A percentile compares a stretch with the other conserved stretches of the same genome.
These are phyloP conservation scores for Cydia strobilella DNA, from an alignment of 1,140 invertebrate genomes.

Conservation along the genomic window DNA sequence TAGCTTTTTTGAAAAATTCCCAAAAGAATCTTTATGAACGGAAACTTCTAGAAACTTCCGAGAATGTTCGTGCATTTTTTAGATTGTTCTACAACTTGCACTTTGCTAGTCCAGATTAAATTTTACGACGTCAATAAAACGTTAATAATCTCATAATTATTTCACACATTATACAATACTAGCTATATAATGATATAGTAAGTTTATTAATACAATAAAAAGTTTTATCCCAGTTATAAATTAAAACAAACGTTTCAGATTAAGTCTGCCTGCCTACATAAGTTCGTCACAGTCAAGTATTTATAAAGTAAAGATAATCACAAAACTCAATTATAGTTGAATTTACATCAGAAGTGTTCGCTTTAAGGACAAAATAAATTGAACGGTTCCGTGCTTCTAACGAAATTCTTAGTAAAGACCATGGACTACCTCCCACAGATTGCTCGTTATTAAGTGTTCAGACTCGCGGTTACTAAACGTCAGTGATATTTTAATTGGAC, in stretches of 20 bases:
- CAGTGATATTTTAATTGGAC: too few species aligned
- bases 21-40: too few species aligned
- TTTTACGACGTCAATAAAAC: too few species aligned
- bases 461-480: too few species aligned
- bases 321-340: constrained; percentile 29
- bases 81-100: too few species aligned
- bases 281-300: background rate
- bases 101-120: too few species aligned
- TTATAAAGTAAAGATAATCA: constrained; percentile 27
- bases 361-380: constrained; percentile 25
- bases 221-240: background rate
- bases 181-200: too few species aligned
- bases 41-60: too few species aligned
- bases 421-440: background rate
- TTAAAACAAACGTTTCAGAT: background rate
- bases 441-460: background rate
- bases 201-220: background rate
- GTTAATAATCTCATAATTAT: too few species aligned
- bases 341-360: constrained; percentile 23
- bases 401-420: background rate
- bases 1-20: too few species aligned
- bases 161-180: too few species aligned
- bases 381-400: constrained; percentile 20
- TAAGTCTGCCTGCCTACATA: background rate
- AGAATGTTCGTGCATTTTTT: too few species aligned